Conservation (phyloP, 2,113 vertebrate genomes). For the Zeus faber region DNA sequence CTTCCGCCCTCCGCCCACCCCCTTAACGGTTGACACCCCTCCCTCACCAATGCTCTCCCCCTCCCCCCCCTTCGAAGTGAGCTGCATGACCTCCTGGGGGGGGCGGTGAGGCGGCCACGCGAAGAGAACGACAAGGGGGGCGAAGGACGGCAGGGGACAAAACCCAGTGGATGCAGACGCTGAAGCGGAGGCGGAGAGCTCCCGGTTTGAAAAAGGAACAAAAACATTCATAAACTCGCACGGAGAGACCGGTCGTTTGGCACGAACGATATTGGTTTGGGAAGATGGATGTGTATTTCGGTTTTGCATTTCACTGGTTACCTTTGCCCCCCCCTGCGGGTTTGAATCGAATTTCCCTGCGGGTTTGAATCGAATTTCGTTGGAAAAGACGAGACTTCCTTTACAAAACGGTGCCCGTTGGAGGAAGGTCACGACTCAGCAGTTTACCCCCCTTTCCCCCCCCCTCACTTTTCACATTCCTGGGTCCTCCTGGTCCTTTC, state of each 20-base stretch:
- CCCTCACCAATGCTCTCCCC: too few relatives aligned
- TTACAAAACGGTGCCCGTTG: constrained; percentile 22
- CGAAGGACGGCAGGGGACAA: too few relatives aligned
- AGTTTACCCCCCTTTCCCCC: background rate
- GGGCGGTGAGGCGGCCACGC: too few relatives aligned
- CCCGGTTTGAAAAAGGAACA: too few relatives aligned
- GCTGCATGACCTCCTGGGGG: too few relatives aligned
- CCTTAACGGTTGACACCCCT: too few relatives aligned
- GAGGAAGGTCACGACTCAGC: constrained; percentile 24
- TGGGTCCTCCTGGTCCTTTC: constrained; percentile 19
- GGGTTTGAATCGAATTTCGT: constrained; percentile 32
- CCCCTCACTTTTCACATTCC: constrained; percentile 48
- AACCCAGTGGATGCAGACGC: too few relatives aligned
- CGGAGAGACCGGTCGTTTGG: constrained; percentile 51
- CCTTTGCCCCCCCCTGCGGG: constrained; percentile 23
- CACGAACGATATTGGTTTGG: constrained; percentile 51
- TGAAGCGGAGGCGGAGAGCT: too few relatives aligned
- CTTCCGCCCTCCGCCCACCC: too few relatives aligned
- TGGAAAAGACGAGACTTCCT: constrained; percentile 26
- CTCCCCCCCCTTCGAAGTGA: too few relatives aligned
- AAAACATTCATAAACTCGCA: too few relatives aligned
- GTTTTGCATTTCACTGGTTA: constrained; percentile 41
- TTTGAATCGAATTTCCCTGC: constrained; percentile 28
- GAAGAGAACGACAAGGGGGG: too few relatives aligned
- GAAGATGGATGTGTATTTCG: constrained; percentile 36